Evolutionary conservation across 2,113 vertebrate species (phyloP).

Genomic region (Saguinus midas): DNA sequence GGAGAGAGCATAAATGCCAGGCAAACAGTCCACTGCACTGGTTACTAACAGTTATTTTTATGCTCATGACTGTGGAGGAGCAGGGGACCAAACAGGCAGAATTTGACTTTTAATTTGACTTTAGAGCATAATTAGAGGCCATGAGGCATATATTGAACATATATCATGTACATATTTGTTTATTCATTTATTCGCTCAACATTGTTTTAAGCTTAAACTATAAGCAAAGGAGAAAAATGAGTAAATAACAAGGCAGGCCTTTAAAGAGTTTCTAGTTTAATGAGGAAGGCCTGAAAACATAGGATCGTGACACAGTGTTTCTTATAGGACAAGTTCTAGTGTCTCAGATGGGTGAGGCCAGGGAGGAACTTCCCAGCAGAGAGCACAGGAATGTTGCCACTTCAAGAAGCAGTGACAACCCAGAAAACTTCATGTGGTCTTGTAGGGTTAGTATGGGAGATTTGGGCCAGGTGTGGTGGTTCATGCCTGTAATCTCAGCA

Average conservation of each 20-base stretch:
- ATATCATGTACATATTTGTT: not conserved
- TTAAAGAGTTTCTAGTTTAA: not conserved
- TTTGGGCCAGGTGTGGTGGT: no score
- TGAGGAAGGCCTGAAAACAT: not conserved
- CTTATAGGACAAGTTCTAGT: accelerated
- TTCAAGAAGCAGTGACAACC: not conserved
- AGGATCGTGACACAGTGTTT: not conserved
- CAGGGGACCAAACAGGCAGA: no score
- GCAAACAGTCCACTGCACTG: not conserved
- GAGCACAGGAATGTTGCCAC: not conserved
- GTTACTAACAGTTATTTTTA: not conserved
- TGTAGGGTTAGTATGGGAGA: no score
- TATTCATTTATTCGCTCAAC: not conserved
- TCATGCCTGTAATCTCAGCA: no score
- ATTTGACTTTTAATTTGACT: conserved; percentile 29
- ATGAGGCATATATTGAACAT: not conserved
- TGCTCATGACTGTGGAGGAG: not conserved
- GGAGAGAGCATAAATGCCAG: conserved; percentile 22
- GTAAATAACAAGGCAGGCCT: not conserved
- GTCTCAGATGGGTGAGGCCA: not conserved
- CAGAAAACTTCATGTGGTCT: not conserved
- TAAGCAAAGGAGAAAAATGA: not conserved
- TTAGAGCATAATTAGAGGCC: not conserved
- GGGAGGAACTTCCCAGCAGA: not conserved
- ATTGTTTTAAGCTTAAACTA: not conserved